These are phyloP conservation scores for Hylyphantes graminicola DNA, from an alignment of 1,140 invertebrate species.

Conservation along the genomic window DNA sequence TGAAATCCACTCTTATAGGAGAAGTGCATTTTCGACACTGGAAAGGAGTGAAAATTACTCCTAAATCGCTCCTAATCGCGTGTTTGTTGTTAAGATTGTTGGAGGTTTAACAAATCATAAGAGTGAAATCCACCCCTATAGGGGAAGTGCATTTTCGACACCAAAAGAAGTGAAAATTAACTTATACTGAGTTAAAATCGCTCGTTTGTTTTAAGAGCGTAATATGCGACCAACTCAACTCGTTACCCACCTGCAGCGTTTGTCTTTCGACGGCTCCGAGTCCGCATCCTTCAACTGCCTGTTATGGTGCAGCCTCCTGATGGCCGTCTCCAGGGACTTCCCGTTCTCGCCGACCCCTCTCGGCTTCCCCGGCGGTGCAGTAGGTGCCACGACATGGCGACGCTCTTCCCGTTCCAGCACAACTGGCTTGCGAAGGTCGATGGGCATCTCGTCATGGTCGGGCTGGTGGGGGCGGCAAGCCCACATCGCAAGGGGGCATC, in stretches of 20 bases:
- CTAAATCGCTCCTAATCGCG: too few species aligned
- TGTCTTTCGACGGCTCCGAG: slow-evolving; percentile 1
- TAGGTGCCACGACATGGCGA: not conserved
- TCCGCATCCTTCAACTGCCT: slow-evolving; percentile 20
- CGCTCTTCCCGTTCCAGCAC: slow-evolving; percentile 42
- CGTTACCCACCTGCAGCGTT: slow-evolving; percentile 38
- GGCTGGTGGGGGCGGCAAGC: slow-evolving; percentile 39
- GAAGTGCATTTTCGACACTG: too few species aligned
- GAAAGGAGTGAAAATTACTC: too few species aligned
- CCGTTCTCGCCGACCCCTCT: not conserved
- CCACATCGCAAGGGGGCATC: slow-evolving; percentile 53
- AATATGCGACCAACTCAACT: not conserved
- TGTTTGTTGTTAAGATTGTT: too few species aligned
- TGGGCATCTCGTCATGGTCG: slow-evolving; percentile 50
- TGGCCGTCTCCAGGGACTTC: slow-evolving; percentile 33
- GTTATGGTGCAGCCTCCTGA: slow-evolving; percentile 30
- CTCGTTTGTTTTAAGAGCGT: too few species aligned
- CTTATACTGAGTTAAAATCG: too few species aligned
- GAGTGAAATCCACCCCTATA: too few species aligned
- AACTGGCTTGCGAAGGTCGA: slow-evolving; percentile 50
- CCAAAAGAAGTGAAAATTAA: too few species aligned
- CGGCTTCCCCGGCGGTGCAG: not conserved
- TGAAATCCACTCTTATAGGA: too few species aligned
- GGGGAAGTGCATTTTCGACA: too few species aligned
- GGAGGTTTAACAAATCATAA: too few species aligned